Conservation (phyloP, 2,113 vertebrate genomes). For the Notechis scutatus region DNA sequence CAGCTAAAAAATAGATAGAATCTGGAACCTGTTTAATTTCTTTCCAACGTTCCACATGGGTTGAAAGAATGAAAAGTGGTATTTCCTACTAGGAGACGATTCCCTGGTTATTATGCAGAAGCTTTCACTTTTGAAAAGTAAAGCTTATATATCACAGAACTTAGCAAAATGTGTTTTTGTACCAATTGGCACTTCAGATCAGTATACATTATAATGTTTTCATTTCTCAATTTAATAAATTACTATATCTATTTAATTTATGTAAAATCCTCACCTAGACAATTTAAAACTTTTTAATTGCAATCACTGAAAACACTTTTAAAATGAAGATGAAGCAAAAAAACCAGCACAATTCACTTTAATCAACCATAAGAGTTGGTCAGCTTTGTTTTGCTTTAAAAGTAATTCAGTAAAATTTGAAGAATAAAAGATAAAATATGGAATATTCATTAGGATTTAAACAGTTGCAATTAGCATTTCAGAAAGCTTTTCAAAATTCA, state of each 20-base stretch:
- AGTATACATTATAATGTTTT: not conserved
- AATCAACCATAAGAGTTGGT: not conserved
- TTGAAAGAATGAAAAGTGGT: not conserved
- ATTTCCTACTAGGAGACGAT: not conserved
- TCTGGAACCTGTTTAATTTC: not conserved
- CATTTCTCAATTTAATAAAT: slow-evolving; percentile 1
- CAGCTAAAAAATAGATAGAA: not conserved
- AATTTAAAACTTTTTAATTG: not conserved
- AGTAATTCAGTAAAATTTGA: slow-evolving; percentile 8
- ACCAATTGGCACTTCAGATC: slow-evolving; percentile 6
- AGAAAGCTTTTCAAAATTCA: not conserved
- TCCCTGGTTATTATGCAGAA: slow-evolving; percentile 11
- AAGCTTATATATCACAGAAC: not conserved
- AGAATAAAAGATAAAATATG: not conserved
- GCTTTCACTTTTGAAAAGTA: slow-evolving; percentile 5
- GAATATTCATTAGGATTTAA: slow-evolving; percentile 27
- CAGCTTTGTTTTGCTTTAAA: slow-evolving; percentile 11
- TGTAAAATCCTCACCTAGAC: not conserved
- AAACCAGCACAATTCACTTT: not conserved
- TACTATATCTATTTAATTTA: not conserved
- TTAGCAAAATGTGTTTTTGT: not conserved
- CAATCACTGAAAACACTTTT: slow-evolving; percentile 26
- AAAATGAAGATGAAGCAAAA: not conserved
- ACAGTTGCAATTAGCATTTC: not conserved
- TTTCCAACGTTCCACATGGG: not conserved